A percentile compares a stretch with the other conserved stretches of the same genome.
These are phyloP conservation scores for Eristalis tenax DNA, from an alignment of 2,888 invertebrate species.

Conservation along the genomic window DNA sequence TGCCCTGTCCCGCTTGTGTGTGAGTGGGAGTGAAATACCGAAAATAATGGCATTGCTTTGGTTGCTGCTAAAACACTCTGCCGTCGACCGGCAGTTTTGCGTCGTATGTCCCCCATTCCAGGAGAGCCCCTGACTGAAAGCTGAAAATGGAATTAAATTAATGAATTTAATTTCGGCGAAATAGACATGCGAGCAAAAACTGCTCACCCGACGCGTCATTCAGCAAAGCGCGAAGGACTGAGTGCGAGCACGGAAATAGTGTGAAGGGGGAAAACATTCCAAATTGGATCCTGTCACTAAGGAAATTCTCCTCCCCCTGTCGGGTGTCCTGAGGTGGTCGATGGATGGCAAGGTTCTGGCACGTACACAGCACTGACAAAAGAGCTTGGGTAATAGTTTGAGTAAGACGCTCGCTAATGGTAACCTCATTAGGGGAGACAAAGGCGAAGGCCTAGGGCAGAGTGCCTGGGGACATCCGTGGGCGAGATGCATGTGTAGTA, in stretches of 20 bases:
- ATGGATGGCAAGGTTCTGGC: background rate
- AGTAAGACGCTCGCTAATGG: background rate
- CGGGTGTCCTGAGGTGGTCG: background rate
- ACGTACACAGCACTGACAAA: background rate
- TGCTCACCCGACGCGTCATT: background rate
- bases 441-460: background rate
- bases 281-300: background rate
- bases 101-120: constrained; percentile 19
- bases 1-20: background rate
- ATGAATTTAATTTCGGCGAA: constrained; percentile 66
- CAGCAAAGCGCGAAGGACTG: background rate
- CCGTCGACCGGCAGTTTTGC: constrained; percentile 42
- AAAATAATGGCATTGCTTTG: constrained; percentile 26
- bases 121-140: constrained; percentile 38
- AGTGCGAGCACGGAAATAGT: too few relatives aligned
- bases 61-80: constrained; percentile 1
- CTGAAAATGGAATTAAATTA: constrained; percentile 61
- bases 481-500: too few relatives aligned
- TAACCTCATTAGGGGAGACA: background rate
- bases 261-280: background rate
- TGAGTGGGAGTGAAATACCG: too few relatives aligned
- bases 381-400: background rate
- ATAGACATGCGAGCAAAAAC: constrained; percentile 47
- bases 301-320: background rate
- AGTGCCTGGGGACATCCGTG: too few relatives aligned